phyloP scores from a whole-genome alignment of 2,888 invertebrate genomes.

The Epinotia demarniana region DNA sequence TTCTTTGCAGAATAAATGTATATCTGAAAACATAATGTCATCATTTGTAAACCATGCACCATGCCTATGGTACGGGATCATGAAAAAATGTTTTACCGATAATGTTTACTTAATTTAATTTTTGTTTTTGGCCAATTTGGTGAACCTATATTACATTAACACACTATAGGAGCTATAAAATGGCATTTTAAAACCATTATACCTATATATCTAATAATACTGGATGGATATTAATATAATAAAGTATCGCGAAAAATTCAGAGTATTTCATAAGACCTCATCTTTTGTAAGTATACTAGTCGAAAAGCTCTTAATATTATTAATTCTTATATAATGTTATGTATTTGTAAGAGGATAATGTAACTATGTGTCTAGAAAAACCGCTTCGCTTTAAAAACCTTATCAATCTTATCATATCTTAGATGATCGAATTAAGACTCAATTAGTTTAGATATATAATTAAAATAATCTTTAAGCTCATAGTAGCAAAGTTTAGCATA shows the following conservation, averaged over 20 bases:
- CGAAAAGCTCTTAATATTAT: slow-evolving; percentile 81
- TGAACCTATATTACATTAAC: slow-evolving; percentile 69
- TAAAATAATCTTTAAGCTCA: slow-evolving; percentile 68
- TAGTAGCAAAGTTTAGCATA: slow-evolving; percentile 60
- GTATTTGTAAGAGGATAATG: slow-evolving; percentile 70
- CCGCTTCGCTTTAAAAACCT: slow-evolving; percentile 55
- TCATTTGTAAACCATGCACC: slow-evolving; percentile 14
- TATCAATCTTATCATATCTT: slow-evolving; percentile 59
- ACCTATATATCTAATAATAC: slow-evolving; percentile 82
- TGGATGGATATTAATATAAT: slow-evolving; percentile 82
- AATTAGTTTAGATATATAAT: slow-evolving; percentile 58
- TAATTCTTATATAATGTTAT: slow-evolving; percentile 68
- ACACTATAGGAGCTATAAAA: slow-evolving; percentile 75
- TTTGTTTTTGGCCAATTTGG: slow-evolving; percentile 64
- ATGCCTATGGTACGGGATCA: slow-evolving; percentile 28
- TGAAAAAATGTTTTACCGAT: slow-evolving; percentile 43
- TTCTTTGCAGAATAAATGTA: not conserved
- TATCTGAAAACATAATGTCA: not conserved
- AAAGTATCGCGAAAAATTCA: slow-evolving; percentile 79
- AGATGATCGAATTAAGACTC: slow-evolving; percentile 62
- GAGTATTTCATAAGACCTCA: slow-evolving; percentile 81
- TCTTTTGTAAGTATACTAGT: slow-evolving; percentile 80
- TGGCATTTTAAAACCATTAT: slow-evolving; percentile 66
- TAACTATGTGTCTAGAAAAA: slow-evolving; percentile 68
- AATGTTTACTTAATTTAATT: slow-evolving; percentile 56